Evolutionary conservation across 2,113 vertebrate genomes (phyloP), one percentile per base, ranked within the genome.

Genomic region (Aythya baeri): DNA sequence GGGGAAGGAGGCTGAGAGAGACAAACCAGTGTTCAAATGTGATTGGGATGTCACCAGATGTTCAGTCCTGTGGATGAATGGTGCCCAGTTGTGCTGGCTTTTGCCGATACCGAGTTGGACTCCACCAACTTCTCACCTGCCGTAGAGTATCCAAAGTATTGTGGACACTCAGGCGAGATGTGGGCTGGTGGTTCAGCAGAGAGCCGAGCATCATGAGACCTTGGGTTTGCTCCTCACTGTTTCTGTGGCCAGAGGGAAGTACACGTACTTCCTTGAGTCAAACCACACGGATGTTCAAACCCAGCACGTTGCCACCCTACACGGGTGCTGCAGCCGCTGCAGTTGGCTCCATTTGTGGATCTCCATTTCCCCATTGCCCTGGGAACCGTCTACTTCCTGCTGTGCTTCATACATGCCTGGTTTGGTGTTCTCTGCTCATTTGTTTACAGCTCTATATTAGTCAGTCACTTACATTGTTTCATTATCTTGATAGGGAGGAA

Each of bases 141-240:
- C 5, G 5, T 17, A 81, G 59, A 17, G 34, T 67, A 79, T 57
- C 22, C 44, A 80, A 68, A 75, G 57, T 29, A 46, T 15, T 6
- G 1, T 8, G 41, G 62, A 17, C 0, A 2, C 38, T 46, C 15
- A 5, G 62, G 11, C 1, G 1, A 17, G n/a, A 4, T 20, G 11
- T 22, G 16, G 46, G 26, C 34, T 78, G 34, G 43, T 15, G 16
- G 26, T 57, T 85, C 27, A n/a, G 41, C 23, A 67, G 36, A 62
- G 17, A 6, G 22, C 3, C 1, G 2, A 71, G 38, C 13, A 52
- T 32, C 16, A 4, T 11, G 62, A 92, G 46, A 78, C 41, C 29
- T 14, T 26, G 63, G 46, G 16, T 66, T 44, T 1, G 1, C 52
- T 91, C 36, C 0, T 6, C 63, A 4, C 41, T 71, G 23, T 4